Evolutionary conservation across 2,797 vertebrate genomes (phyloP).

Genomic region (Eulemur rubriventer): DNA sequence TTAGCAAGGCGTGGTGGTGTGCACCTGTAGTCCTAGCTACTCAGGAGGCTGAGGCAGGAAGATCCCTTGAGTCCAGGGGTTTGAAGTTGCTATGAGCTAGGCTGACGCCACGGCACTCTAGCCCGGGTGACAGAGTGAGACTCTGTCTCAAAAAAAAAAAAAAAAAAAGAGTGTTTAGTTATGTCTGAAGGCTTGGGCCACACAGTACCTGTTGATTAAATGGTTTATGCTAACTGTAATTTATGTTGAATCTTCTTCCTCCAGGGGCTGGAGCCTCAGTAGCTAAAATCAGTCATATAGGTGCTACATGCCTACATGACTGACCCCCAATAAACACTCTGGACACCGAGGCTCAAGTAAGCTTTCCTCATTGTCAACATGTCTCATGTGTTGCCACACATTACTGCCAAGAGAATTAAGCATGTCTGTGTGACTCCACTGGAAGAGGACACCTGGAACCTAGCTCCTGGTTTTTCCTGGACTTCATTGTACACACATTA

Average conservation of each 20-base stretch:
- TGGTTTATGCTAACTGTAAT: background rate
- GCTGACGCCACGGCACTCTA: too few relatives aligned
- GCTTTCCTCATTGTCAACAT: background rate
- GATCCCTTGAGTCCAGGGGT: too few relatives aligned
- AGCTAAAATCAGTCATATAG: background rate
- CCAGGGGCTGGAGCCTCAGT: background rate
- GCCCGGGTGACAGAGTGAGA: too few relatives aligned
- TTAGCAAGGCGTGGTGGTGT: too few relatives aligned
- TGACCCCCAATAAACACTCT: background rate
- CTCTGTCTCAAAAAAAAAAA: too few relatives aligned
- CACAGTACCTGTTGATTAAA: background rate
- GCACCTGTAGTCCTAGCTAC: too few relatives aligned
- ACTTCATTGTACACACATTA: background rate
- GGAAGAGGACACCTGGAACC: background rate
- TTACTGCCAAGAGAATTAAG: background rate
- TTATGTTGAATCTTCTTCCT: background rate
- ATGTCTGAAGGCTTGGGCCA: background rate
- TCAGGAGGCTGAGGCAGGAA: too few relatives aligned
- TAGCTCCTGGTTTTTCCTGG: background rate
- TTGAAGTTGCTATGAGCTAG: too few relatives aligned
- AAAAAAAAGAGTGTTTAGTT: background rate
- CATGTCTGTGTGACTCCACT: background rate
- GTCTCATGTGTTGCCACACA: background rate
- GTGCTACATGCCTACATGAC: background rate
- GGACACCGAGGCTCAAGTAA: background rate